A percentile compares a stretch with the other conserved stretches of the same genome.
These are phyloP conservation scores for Oscheius sp. DNA, from an alignment of 2,888 invertebrate species.

Conservation along the genomic window DNA sequence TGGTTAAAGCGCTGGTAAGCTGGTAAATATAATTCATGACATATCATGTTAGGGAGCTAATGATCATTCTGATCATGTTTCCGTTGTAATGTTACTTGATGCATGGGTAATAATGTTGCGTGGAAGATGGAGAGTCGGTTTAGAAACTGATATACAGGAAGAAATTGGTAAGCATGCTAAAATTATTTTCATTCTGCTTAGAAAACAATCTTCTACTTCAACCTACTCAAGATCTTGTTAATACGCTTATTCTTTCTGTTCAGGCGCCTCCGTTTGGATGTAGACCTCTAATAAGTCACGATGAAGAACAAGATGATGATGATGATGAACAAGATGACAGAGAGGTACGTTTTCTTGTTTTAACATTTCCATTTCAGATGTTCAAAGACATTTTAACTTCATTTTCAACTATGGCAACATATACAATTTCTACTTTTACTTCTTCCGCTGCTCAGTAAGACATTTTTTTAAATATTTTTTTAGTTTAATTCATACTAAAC, in stretches of 20 bases:
- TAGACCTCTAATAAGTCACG: constrained; percentile 72
- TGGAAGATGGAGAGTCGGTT: constrained; percentile 46
- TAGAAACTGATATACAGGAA: constrained; percentile 32
- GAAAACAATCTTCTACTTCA: constrained; percentile 43
- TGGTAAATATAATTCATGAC: not conserved
- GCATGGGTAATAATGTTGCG: constrained; percentile 78
- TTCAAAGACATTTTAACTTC: constrained; percentile 71
- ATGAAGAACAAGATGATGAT: constrained; percentile 77
- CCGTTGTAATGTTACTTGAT: constrained; percentile 79
- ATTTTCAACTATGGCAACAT: constrained; percentile 67
- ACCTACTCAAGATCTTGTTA: constrained; percentile 76
- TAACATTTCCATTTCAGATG: constrained; percentile 55
- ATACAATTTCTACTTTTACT: constrained; percentile 45
- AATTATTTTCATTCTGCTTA: too few species aligned
- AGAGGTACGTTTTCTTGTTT: constrained; percentile 28
- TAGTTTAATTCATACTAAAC: constrained; percentile 4
- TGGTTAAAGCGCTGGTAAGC: constrained; percentile 52
- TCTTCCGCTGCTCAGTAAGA: constrained; percentile 48
- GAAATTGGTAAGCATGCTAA: too few species aligned
- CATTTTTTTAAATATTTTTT: not conserved
- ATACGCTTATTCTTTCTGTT: constrained; percentile 83
- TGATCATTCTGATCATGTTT: constrained; percentile 76
- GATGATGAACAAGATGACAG: constrained; percentile 76
- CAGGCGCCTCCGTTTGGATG: constrained; percentile 84
- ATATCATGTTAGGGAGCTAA: constrained; percentile 37